Evolutionary conservation across 2,888 invertebrate genomes (phyloP), one percentile per base, ranked within the genome.

Genomic region (Yponomeuta sedellus): DNA sequence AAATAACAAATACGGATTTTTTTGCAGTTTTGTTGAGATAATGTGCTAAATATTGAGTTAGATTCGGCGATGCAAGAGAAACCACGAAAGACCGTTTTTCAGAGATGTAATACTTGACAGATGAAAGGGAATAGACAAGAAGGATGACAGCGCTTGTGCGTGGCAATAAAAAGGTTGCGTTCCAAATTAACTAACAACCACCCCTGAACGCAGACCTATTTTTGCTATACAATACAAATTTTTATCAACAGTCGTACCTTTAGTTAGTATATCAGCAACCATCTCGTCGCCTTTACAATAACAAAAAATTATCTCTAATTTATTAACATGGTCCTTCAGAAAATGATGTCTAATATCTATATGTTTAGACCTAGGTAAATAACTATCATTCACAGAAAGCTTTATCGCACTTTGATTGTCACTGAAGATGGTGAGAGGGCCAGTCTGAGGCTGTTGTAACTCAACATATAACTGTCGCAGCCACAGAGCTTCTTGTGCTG

Each of bases 271-370:
- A 12, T 64, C 52, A 3, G 64, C 44, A 44, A 52, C 16, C 52
- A 44, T 61, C 22, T 25, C 25, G 22, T 61, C 16, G 2, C 25
- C 61, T 22, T 61, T 59, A 28, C 52, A 61, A 65, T 56, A 65
- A 67, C 68, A 39, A 67, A 67, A 67, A 19, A 65, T 66, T 10
- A 69, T 34, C 0, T 67, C 12, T 12, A 11, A 28, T 19, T 65
- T 67, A 39, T 56, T 66, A n/a, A 70, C 66, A 65, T 68, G 66
- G 10, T 62, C 57, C n/a, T 58, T 67, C 0, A 74, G 44, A 65
- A 73, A 73, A 69, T 74, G 72, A 59, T 69, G 68, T 5, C 74
- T 61, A 34, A 72, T 71, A 40, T 74, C 72, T 22, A 75, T 75
- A 64, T 74, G 73, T 16, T 67, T 70, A 6, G 72, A 63, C 12